These are phyloP conservation scores for Gymnorhina tibicen DNA, from an alignment of 2,113 vertebrate genomes.

Conservation along the genomic window DNA sequence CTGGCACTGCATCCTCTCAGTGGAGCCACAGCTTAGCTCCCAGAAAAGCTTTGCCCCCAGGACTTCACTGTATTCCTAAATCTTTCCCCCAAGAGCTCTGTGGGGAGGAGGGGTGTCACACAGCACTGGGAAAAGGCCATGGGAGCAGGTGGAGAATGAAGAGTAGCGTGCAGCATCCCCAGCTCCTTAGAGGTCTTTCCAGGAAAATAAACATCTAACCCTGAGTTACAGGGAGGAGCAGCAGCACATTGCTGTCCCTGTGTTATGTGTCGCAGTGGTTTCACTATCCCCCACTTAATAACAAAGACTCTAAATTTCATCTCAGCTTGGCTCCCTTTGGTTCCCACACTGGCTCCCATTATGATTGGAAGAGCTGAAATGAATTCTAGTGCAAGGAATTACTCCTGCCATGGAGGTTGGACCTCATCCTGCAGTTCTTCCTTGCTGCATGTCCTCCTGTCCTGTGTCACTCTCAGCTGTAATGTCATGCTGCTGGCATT, in stretches of 20 bases:
- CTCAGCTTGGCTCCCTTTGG: background rate
- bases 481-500: background rate
- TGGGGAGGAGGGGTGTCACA: background rate
- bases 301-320: background rate
- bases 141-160: no score
- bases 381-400: background rate
- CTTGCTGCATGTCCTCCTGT: background rate
- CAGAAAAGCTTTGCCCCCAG: background rate
- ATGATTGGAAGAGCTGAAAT: background rate
- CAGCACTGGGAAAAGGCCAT: background rate
- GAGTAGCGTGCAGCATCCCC: background rate
- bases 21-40: background rate
- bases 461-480: accelerated
- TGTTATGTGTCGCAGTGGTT: accelerated
- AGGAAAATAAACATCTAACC: background rate
- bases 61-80: background rate
- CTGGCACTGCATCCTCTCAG: background rate
- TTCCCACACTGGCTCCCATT: background rate
- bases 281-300: background rate
- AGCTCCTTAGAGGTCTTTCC: background rate
- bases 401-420: background rate
- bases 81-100: background rate
- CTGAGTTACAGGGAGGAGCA: background rate
- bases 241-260: background rate
- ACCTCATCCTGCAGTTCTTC: background rate